Evolutionary conservation across 2,113 vertebrate genomes (phyloP), one percentile per base, ranked within the genome.

Genomic region (Tenrec ecaudatus): DNA sequence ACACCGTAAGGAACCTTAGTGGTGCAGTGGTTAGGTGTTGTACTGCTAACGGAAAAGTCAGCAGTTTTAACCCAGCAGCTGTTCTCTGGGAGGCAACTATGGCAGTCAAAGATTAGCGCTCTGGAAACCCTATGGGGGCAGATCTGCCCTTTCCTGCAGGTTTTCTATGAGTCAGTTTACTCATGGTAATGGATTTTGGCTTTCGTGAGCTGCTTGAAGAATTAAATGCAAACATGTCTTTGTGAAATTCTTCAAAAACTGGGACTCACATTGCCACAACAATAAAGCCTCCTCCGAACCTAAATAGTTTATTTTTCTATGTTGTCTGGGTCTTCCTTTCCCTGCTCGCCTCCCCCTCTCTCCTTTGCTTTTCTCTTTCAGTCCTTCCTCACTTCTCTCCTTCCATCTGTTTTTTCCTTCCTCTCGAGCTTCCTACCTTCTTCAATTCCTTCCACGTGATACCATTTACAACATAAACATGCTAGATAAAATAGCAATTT

Each of bases 151-250:
- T 16, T 33, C n/a, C 69, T 71, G 20, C 69, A 71, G 69, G 7
- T 15, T 20, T 71, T 4, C n/a, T 71, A 7, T 33, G n/a, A 71
- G 16, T 71, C 4, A 7, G 20, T 71, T 2, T 2, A 71, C n/a
- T 3, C 3, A 33, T 10, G 6, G n/a, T 15, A 71, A 36, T 9
- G 11, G n/a, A 19, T 33, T 71, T 71, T 17, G n/a, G n/a, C 14
- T 36, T 71, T 97, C 97, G 98, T 95, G 97, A 98, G 97, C 90
- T 95, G 68, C 97, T 94, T 96, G 94, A 97, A 98, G 95, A 97
- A 96, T 95, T 96, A 95, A 96, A 95, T 83, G 69, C 82, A 95
- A 95, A 97, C 95, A 92, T 86, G 77, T 97, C 97, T 98, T 88
- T 84, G 2, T 97, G 95, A 82, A 95, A 97, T 89, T 97, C 97